A percentile compares a stretch with the other conserved stretches of the same genome.
Evolutionary conservation across 2,113 vertebrate species (phyloP).

Genomic region (Leucosticte australis): DNA sequence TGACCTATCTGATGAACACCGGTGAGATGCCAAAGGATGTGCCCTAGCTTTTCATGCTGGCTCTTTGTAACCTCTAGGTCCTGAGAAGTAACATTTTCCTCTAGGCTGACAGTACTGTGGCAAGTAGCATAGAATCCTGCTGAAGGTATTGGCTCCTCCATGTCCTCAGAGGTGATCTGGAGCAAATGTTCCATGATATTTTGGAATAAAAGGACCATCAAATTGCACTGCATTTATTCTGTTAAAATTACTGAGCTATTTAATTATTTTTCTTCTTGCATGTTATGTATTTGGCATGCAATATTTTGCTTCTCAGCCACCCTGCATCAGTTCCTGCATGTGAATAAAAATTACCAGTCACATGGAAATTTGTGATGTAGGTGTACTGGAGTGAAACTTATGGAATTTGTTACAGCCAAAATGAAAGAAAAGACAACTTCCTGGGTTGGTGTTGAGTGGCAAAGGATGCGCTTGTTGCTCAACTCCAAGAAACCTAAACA

Average conservation of each 20-base stretch:
- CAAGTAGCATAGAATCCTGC: not conserved
- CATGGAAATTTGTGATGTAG: not conserved
- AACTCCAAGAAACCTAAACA: not conserved
- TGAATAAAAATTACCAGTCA: not conserved
- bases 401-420: not conserved
- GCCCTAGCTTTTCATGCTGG: not conserved
- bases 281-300: not conserved
- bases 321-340: not conserved
- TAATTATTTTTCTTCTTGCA: not conserved
- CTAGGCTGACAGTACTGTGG: not conserved
- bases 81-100: not conserved
- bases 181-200: not conserved
- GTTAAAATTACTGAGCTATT: not conserved
- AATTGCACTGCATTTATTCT: not conserved
- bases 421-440: not conserved
- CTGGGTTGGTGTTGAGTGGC: not conserved
- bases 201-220: not conserved
- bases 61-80: not conserved
- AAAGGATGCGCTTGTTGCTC: fast-evolving
- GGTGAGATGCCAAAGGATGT: not conserved
- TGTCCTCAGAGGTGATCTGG: not conserved
- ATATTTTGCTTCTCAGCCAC: not conserved
- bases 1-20: not conserved
- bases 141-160: not conserved
- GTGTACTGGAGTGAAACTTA: not conserved